A percentile compares a stretch with the other conserved stretches of the same genome.
Conservation (phyloP, 2,797 vertebrate genomes). For the Erpetoichthys calabaricus region DNA sequence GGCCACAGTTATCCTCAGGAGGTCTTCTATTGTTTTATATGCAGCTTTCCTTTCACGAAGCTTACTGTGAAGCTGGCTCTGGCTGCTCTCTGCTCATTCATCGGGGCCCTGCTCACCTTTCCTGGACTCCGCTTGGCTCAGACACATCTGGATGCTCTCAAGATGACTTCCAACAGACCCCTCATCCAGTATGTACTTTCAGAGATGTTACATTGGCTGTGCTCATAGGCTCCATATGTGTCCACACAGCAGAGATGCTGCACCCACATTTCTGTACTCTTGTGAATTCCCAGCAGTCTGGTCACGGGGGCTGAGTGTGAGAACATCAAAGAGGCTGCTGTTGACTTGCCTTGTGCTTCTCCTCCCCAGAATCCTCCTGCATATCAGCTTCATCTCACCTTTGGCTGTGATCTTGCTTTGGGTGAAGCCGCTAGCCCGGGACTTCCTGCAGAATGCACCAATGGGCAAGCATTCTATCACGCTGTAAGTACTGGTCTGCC, state of each 20-base stretch:
- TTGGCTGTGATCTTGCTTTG: constrained; percentile 70
- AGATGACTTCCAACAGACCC: constrained; percentile 59
- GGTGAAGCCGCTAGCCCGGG: constrained; percentile 77
- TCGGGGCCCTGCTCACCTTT: constrained; percentile 79
- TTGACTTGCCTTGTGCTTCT: constrained; percentile 1
- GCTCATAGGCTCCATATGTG: too few relatives aligned
- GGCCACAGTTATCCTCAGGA: background rate
- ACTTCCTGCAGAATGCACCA: constrained; percentile 69
- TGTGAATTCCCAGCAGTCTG: too few relatives aligned
- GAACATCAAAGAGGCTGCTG: too few relatives aligned
- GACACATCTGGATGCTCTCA: constrained; percentile 76
- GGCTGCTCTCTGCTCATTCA: constrained; percentile 65
- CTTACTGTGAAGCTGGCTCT: constrained; percentile 67
- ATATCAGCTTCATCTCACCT: constrained; percentile 76
- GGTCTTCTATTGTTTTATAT: background rate
- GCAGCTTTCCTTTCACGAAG: constrained; percentile 68
- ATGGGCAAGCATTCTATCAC: constrained; percentile 58
- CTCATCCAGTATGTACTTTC: constrained; percentile 56
- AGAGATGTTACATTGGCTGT: too few relatives aligned
- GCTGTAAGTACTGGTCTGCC: constrained; percentile 54
- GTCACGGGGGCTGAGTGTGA: too few relatives aligned
- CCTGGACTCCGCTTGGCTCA: constrained; percentile 85
- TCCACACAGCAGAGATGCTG: too few relatives aligned
- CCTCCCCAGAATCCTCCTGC: constrained; percentile 61
- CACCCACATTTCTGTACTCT: too few relatives aligned